These are phyloP conservation scores for Crotalus viridis DNA, from an alignment of 2,113 vertebrate species.

Conservation along the genomic window DNA sequence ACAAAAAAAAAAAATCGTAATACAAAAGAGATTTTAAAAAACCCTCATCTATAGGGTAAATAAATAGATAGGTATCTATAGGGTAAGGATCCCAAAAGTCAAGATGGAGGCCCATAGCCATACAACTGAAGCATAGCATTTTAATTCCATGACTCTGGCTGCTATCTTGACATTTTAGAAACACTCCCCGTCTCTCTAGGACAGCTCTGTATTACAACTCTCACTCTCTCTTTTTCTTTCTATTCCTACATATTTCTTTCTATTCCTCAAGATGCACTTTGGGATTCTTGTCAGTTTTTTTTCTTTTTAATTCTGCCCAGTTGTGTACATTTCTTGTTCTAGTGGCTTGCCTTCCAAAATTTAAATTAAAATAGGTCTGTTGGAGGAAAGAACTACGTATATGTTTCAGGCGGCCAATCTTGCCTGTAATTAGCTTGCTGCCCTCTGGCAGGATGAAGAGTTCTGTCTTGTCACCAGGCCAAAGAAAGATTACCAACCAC, in stretches of 20 bases:
- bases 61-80: neutral
- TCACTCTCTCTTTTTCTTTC: neutral
- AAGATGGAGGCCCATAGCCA: neutral
- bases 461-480: neutral
- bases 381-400: neutral
- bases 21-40: neutral
- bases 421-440: neutral
- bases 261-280: neutral
- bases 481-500: neutral
- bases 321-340: neutral
- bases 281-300: neutral
- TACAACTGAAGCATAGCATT: neutral
- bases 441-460: neutral
- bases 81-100: neutral
- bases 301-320: neutral
- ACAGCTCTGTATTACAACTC: neutral
- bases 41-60: neutral
- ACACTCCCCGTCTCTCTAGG: neutral
- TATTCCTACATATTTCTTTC: neutral
- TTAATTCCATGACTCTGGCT: neutral
- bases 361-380: neutral
- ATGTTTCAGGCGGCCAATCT: neutral
- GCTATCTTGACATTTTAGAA: neutral
- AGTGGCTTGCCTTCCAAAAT: neutral
- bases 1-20: neutral